A percentile compares a stretch with the other conserved stretches of the same genome.
phyloP scores from a whole-genome alignment of 2,113 vertebrate genomes.

The Callithrix jacchus region DNA sequence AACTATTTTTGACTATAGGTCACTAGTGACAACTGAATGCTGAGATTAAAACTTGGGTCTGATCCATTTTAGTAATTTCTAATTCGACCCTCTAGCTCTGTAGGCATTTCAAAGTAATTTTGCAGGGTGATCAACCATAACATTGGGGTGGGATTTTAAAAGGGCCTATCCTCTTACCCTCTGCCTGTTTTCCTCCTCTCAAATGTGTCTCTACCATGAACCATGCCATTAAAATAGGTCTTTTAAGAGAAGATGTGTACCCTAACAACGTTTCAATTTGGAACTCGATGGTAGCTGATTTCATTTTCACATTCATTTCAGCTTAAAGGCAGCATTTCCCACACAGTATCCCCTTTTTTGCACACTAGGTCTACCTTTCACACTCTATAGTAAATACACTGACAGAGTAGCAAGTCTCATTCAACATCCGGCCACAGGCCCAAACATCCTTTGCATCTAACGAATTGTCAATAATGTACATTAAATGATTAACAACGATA shows the following conservation, averaged over 20 bases:
- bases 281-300: neutral
- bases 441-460: neutral
- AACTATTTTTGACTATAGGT: neutral
- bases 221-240: neutral
- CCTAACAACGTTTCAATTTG: neutral
- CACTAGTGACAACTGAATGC: neutral
- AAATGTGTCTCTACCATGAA: neutral
- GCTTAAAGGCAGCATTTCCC: neutral
- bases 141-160: neutral
- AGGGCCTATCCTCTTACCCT: neutral
- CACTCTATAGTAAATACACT: neutral
- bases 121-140: neutral
- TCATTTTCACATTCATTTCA: neutral
- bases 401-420: neutral
- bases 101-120: conserved; percentile 22
- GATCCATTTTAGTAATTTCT: conserved; percentile 14
- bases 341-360: neutral
- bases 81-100: neutral
- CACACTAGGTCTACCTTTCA: neutral
- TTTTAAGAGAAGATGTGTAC: neutral
- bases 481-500: neutral
- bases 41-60: neutral
- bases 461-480: neutral
- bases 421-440: neutral
- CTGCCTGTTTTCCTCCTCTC: neutral